Conservation (phyloP, 2,888 invertebrate genomes). For the Ischnura elegans region DNA sequence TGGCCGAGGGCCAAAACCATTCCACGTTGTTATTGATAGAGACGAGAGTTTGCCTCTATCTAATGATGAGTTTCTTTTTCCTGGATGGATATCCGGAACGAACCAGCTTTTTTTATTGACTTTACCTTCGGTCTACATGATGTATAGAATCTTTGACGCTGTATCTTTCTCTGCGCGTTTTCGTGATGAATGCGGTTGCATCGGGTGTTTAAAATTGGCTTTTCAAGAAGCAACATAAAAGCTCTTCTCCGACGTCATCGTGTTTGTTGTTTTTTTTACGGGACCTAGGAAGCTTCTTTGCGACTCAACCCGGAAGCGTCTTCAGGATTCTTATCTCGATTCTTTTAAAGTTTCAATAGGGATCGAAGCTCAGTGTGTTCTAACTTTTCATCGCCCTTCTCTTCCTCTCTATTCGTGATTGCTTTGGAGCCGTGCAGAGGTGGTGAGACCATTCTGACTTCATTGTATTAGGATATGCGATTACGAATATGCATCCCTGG, state of each 20-base stretch:
- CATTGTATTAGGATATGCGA: too few relatives aligned
- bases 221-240: not conserved
- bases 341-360: too few relatives aligned
- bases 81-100: not conserved
- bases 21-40: not conserved
- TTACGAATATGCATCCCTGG: too few relatives aligned
- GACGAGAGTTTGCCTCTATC: not conserved
- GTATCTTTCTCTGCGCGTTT: not conserved
- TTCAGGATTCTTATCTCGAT: too few relatives aligned
- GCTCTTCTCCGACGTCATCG: not conserved
- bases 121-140: not conserved
- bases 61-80: too few relatives aligned
- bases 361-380: too few relatives aligned
- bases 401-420: too few relatives aligned
- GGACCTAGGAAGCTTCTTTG: too few relatives aligned
- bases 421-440: too few relatives aligned
- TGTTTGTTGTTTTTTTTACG: not conserved
- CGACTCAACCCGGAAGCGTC: too few relatives aligned
- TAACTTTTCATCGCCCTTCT: too few relatives aligned
- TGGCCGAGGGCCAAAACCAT: not conserved
- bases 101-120: slow-evolving; percentile 16
- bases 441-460: too few relatives aligned
- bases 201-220: not conserved
- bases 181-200: not conserved
- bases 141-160: not conserved